Percentiles rank a stretch among this genome's conserved stretches.
These are phyloP conservation scores for Athetis lepigone DNA, from an alignment of 2,888 invertebrate genomes.

Conservation along the genomic window DNA sequence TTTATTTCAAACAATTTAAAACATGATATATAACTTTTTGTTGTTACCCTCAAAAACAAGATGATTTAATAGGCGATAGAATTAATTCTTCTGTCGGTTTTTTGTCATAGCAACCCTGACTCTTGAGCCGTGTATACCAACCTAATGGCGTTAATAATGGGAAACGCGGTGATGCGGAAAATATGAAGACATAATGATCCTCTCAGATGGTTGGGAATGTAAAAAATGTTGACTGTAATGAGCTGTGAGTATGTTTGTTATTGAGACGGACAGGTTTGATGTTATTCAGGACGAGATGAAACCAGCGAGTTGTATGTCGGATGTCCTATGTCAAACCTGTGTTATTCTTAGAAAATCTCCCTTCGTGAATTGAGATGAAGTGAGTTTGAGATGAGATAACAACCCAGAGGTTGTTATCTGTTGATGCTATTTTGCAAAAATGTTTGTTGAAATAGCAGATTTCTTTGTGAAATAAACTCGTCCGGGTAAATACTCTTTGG, in stretches of 20 bases:
- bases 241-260: conserved; percentile 40
- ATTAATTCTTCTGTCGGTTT: conserved; percentile 20
- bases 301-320: not conserved
- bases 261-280: conserved; percentile 18
- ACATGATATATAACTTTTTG: not conserved
- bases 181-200: conserved; percentile 62
- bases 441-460: too few relatives aligned
- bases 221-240: conserved; percentile 48
- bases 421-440: too few relatives aligned
- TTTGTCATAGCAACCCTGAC: conserved; percentile 49
- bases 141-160: conserved; percentile 61
- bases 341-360: too few relatives aligned
- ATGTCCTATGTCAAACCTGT: not conserved
- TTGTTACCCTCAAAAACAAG: conserved; percentile 12
- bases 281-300: conserved; percentile 18
- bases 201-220: conserved; percentile 39
- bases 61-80: conserved; percentile 23
- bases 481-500: too few relatives aligned
- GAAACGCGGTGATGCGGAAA: conserved; percentile 62
- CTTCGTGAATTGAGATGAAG: too few relatives aligned
- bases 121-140: conserved; percentile 32
- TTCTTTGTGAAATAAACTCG: too few relatives aligned
- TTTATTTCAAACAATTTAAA: conserved; percentile 1
- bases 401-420: too few relatives aligned
- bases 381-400: too few relatives aligned